These are phyloP conservation scores for Nesidiocoris tenuis DNA, from an alignment of 2,888 invertebrate genomes.

Conservation along the genomic window DNA sequence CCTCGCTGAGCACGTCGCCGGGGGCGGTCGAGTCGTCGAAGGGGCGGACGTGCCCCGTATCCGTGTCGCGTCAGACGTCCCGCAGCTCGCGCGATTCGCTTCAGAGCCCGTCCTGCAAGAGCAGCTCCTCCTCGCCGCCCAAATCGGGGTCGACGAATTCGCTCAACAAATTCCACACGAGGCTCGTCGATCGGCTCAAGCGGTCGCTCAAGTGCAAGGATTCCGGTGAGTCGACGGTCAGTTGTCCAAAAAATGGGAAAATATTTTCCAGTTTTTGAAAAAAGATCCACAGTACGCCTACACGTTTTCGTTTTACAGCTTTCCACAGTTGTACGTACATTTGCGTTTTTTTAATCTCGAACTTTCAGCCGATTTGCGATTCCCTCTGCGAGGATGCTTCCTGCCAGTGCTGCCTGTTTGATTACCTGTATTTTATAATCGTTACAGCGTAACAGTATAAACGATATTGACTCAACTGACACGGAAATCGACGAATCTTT, in stretches of 20 bases:
- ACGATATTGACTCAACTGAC: too few species aligned
- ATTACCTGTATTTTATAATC: too few species aligned
- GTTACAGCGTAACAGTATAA: too few species aligned
- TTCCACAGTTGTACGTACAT: not conserved
- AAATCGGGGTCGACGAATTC: constrained; percentile 61
- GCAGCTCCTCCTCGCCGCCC: constrained; percentile 66
- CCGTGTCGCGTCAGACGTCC: constrained; percentile 64
- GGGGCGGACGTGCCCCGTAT: constrained; percentile 64
- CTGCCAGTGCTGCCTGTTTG: too few species aligned
- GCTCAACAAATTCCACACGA: constrained; percentile 76
- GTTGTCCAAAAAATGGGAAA: constrained; percentile 26
- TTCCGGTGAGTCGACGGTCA: constrained; percentile 49
- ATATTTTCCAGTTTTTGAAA: not conserved
- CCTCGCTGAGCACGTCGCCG: constrained; percentile 67
- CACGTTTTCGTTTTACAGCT: not conserved
- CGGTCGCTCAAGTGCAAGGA: constrained; percentile 59
- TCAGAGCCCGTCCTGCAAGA: constrained; percentile 65
- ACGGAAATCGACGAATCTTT: too few species aligned
- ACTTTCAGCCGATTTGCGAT: too few species aligned
- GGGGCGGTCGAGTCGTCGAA: constrained; percentile 54
- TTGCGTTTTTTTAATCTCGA: not conserved
- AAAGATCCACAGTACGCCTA: too few species aligned
- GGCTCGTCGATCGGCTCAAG: constrained; percentile 76
- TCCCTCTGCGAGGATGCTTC: too few species aligned
- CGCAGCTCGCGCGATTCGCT: constrained; percentile 64